Evolutionary conservation across 1,140 invertebrate genomes (phyloP).

Genomic region (Conus ventricosus): DNA sequence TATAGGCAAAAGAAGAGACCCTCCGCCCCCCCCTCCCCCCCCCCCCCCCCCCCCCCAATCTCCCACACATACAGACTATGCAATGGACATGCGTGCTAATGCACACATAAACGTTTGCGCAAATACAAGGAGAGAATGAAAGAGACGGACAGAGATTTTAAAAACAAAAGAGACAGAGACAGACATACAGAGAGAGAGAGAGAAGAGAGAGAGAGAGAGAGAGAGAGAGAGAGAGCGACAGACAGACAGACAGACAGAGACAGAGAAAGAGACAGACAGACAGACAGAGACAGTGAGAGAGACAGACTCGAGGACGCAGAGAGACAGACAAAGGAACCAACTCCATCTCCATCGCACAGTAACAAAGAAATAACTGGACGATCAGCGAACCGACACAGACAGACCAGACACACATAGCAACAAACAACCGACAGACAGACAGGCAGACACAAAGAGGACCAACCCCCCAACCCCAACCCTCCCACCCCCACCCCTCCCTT

Average conservation of each 20-base stretch:
- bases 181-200: neutral
- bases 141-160: neutral
- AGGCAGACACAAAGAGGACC: neutral
- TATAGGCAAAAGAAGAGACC: neutral
- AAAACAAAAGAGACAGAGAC: neutral
- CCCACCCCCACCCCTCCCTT: no score
- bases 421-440: neutral
- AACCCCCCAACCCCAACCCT: no score
- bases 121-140: neutral
- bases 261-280: neutral
- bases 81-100: neutral
- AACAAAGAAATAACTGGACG: no score
- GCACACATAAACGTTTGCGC: neutral
- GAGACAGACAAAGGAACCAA: neutral
- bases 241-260: neutral
- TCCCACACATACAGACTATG: no score
- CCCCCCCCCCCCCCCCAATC: no score
- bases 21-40: neutral
- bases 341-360: no score
- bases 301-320: neutral
- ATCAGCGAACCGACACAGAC: neutral
- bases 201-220: neutral
- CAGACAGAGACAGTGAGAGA: neutral
- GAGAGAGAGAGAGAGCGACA: neutral
- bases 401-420: constrained; percentile 4